Evolutionary conservation across 2,797 vertebrate species (phyloP).

Genomic region (Xerus rutilus): DNA sequence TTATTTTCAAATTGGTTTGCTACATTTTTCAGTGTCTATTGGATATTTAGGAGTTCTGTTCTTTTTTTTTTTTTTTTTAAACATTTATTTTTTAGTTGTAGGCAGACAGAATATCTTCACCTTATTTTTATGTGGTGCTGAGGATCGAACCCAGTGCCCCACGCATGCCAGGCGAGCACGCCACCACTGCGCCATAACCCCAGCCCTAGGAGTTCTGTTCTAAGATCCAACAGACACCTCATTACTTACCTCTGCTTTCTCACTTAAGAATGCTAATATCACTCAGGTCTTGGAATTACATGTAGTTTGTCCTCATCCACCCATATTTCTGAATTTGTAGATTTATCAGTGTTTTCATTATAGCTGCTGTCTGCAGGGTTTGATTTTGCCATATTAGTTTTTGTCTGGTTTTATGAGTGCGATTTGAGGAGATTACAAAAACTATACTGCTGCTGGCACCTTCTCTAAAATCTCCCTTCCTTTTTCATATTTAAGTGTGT

Average conservation of each 20-base stretch:
- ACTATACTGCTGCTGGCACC: neutral
- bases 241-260: neutral
- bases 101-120: too few relatives aligned
- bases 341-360: neutral
- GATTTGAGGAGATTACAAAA: neutral
- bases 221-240: neutral
- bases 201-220: neutral
- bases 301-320: neutral
- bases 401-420: neutral
- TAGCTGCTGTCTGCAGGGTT: neutral
- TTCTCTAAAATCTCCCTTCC: neutral
- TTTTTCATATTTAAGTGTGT: neutral
- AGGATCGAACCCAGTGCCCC: too few relatives aligned
- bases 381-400: neutral
- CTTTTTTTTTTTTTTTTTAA: too few relatives aligned
- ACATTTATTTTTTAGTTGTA: too few relatives aligned
- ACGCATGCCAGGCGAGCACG: too few relatives aligned
- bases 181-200: too few relatives aligned
- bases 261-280: neutral
- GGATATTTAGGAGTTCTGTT: neutral
- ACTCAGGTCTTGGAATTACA: neutral
- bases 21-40: neutral
- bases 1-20: neutral
- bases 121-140: too few relatives aligned
- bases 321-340: neutral